phyloP scores from a whole-genome alignment of 1,140 invertebrate genomes.

The Drosophila baimaii region DNA sequence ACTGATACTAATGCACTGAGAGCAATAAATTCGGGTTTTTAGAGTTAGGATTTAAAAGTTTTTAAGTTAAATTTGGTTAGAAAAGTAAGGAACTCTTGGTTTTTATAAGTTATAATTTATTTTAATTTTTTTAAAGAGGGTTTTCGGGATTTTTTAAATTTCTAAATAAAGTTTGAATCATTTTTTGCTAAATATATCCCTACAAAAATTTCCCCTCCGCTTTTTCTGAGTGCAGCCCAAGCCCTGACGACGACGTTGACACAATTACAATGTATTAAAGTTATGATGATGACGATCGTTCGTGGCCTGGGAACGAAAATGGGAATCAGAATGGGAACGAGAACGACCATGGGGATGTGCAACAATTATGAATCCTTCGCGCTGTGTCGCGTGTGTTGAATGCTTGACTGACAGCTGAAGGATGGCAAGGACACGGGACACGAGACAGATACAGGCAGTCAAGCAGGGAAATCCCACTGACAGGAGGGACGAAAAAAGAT shows the following conservation, averaged over 20 bases:
- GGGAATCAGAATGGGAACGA: slow-evolving; percentile 21
- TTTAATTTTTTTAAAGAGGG: not conserved
- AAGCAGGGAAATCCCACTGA: slow-evolving; percentile 39
- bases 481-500: slow-evolving; percentile 43
- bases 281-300: slow-evolving; percentile 51
- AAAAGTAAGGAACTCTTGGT: fast-evolving
- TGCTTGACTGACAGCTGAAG: slow-evolving; percentile 71
- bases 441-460: slow-evolving; percentile 17
- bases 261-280: slow-evolving; percentile 82
- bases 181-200: too few species aligned
- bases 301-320: slow-evolving; percentile 29
- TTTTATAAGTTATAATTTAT: not conserved
- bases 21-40: not conserved
- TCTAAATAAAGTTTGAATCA: too few species aligned
- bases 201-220: too few species aligned
- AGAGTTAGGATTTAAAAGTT: not conserved
- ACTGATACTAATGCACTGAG: slow-evolving; percentile 11
- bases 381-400: slow-evolving; percentile 65
- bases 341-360: slow-evolving; percentile 43
- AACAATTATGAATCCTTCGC: slow-evolving; percentile 79
- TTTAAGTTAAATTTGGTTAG: not conserved
- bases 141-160: too few species aligned
- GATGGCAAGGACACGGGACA: slow-evolving; percentile 55
- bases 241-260: slow-evolving; percentile 45
- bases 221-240: slow-evolving; percentile 9